phyloP scores from a whole-genome alignment of 2,797 vertebrate species.

The Gymnopithys bicolor region DNA sequence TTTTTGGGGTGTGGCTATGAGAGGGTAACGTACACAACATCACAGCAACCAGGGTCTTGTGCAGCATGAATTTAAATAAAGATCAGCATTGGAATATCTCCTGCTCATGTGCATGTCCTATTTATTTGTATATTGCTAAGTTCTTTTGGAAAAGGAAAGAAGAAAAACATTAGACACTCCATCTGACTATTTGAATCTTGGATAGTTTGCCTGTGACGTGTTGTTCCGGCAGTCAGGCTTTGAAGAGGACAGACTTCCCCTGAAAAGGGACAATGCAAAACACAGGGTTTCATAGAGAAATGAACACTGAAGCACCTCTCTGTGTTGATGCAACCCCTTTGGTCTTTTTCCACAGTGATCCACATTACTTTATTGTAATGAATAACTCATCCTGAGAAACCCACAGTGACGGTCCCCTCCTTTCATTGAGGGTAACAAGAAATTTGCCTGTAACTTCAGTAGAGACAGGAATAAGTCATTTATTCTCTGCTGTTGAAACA shows the following conservation, averaged over 20 bases:
- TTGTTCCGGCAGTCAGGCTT: neutral
- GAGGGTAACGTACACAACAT: neutral
- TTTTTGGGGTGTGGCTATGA: neutral
- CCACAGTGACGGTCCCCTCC: neutral
- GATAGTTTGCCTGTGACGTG: neutral
- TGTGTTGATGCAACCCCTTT: neutral
- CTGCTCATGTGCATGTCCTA: neutral
- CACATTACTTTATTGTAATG: neutral
- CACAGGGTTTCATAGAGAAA: neutral
- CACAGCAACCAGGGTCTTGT: neutral
- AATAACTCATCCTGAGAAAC: neutral
- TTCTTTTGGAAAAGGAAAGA: neutral
- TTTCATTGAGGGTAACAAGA: neutral
- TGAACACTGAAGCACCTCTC: rapidly evolving
- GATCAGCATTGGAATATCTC: neutral
- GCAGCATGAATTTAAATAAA: neutral
- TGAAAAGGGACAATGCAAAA: neutral
- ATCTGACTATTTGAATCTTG: neutral
- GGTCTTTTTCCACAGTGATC: neutral
- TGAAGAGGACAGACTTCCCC: neutral
- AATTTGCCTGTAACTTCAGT: conserved; percentile 9
- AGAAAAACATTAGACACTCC: neutral
- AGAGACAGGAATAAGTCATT: conserved; percentile 1
- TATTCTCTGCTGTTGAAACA: neutral
- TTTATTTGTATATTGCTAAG: neutral